These are phyloP conservation scores for Crypturellus undulatus DNA, from an alignment of 2,113 vertebrate genomes.

Conservation along the genomic window DNA sequence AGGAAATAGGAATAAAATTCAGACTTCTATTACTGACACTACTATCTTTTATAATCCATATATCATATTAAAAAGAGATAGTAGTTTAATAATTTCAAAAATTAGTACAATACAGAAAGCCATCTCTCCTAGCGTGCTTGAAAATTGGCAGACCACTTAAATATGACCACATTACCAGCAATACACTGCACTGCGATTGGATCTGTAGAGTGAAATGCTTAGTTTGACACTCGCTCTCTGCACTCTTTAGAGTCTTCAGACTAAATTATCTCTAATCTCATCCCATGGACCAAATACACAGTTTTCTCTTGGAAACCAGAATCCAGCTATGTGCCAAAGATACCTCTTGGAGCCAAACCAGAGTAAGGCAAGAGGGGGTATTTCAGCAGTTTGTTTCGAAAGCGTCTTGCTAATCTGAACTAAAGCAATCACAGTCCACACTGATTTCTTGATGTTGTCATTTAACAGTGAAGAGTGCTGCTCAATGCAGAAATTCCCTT, in stretches of 20 bases:
- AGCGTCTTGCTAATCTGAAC: background rate
- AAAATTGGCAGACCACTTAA: background rate
- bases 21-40: background rate
- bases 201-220: background rate
- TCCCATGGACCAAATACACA: background rate
- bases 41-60: background rate
- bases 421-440: background rate
- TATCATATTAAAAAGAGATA: background rate
- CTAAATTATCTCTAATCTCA: background rate
- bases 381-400: background rate
- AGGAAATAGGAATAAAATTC: background rate
- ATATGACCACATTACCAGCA: background rate
- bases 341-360: background rate
- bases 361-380: background rate
- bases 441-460: background rate
- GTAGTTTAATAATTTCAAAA: background rate
- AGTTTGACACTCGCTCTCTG: background rate
- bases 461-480: background rate
- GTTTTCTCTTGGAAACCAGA: background rate
- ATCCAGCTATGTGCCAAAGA: background rate
- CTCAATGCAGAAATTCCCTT: background rate
- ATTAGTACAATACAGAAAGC: background rate
- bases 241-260: background rate
- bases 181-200: background rate
- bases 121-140: background rate